These are phyloP conservation scores for Nephotettix cincticeps DNA, from an alignment of 1,140 invertebrate genomes.

Conservation along the genomic window DNA sequence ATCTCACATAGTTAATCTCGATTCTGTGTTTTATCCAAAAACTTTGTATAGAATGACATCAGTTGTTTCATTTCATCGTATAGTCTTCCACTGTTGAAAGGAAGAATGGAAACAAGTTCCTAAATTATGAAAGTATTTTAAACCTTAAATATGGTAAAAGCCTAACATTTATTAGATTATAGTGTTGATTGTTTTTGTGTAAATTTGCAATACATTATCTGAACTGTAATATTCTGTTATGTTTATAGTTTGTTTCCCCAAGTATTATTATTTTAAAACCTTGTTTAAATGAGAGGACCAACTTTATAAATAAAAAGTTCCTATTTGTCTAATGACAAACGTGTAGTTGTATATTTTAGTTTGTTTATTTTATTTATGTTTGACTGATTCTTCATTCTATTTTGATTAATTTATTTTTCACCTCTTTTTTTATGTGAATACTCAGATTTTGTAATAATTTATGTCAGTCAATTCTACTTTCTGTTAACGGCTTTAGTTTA, in stretches of 20 bases:
- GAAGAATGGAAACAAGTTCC: background rate
- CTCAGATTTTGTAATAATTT: slow-evolving; percentile 9
- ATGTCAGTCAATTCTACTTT: slow-evolving; percentile 3
- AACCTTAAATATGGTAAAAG: background rate
- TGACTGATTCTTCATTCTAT: slow-evolving; percentile 18
- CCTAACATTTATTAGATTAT: too few species aligned
- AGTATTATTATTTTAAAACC: background rate
- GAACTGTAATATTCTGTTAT: slow-evolving; percentile 16
- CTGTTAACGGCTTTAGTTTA: background rate
- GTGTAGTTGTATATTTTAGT: slow-evolving; percentile 22
- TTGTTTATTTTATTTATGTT: slow-evolving; percentile 15
- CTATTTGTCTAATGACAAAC: slow-evolving; percentile 27
- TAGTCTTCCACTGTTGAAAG: background rate
- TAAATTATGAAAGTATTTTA: slow-evolving; percentile 7
- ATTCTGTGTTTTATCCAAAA: slow-evolving; percentile 13
- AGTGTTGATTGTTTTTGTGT: slow-evolving; percentile 11
- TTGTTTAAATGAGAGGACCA: slow-evolving; percentile 19
- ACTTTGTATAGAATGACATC: background rate
- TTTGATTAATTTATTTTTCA: slow-evolving; percentile 16
- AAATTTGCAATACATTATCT: background rate
- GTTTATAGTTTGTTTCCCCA: background rate
- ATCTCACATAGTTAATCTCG: slow-evolving; percentile 15
- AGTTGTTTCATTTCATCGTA: slow-evolving; percentile 7
- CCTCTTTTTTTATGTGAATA: slow-evolving; percentile 12
- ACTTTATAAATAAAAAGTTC: slow-evolving; percentile 27